Percentiles rank a stretch among this genome's conserved stretches.
These are phyloP conservation scores for Prochilodus magdalenae DNA, from an alignment of 2,113 vertebrate species.

Conservation along the genomic window DNA sequence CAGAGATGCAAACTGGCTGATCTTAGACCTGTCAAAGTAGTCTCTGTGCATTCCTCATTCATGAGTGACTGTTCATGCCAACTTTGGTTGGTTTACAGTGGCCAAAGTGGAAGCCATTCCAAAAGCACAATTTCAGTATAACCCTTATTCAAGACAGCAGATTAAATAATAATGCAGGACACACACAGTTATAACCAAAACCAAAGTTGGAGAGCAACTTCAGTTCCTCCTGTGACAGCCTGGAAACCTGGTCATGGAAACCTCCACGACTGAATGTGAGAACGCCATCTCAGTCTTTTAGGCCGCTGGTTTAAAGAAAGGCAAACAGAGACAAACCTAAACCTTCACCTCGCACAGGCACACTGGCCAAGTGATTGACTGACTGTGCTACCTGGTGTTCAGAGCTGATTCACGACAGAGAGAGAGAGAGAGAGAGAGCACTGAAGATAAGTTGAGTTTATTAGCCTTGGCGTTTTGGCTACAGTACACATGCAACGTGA, in stretches of 20 bases:
- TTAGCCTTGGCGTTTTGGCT: slow-evolving; percentile 37
- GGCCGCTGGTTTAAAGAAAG: slow-evolving; percentile 4
- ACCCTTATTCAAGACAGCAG: neutral
- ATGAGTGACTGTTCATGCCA: no score
- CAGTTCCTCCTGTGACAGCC: neutral
- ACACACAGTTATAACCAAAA: neutral
- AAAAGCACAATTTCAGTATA: neutral
- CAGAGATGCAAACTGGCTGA: slow-evolving; percentile 7
- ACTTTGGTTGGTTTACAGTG: no score
- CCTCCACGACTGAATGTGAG: neutral
- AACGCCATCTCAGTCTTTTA: neutral
- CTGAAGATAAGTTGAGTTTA: slow-evolving; percentile 3
- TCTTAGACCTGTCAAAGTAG: neutral
- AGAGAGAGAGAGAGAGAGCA: no score
- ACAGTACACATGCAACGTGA: slow-evolving; percentile 12
- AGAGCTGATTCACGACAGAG: slow-evolving; percentile 35
- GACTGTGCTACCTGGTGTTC: no score
- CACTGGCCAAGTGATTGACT: slow-evolving; percentile 7
- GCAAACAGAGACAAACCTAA: neutral
- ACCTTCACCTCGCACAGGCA: slow-evolving; percentile 25
- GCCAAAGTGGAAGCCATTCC: no score
- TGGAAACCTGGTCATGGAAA: neutral
- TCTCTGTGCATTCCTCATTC: neutral
- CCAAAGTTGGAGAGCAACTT: neutral
- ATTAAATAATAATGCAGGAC: no score